Percentiles rank a stretch among this genome's conserved stretches.
These are phyloP conservation scores for Chrysopilus asiliformis DNA, from an alignment of 2,888 invertebrate genomes.

Conservation along the genomic window DNA sequence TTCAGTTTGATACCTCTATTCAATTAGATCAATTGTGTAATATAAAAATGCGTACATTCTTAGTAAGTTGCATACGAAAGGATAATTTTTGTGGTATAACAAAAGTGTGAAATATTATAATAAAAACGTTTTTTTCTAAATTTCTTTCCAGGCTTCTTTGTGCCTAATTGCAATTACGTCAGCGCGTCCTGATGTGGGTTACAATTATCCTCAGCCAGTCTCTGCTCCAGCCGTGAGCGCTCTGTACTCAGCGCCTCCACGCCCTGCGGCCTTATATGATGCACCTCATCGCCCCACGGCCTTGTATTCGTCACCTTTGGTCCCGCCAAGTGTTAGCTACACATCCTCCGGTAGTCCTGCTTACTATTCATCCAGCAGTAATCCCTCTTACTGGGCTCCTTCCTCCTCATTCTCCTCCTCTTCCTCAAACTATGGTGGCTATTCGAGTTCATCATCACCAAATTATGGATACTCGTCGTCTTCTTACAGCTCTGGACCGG, in stretches of 20 bases:
- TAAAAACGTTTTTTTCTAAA: too few species aligned
- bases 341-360: too few species aligned
- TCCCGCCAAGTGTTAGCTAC: too few species aligned
- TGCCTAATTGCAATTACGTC: background rate
- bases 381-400: background rate
- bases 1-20: too few species aligned
- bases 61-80: too few species aligned
- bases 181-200: slow-evolving; percentile 14
- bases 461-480: background rate
- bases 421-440: background rate
- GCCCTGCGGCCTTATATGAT: slow-evolving; percentile 4
- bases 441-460: background rate
- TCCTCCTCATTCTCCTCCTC: background rate
- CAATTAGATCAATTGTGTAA: too few species aligned
- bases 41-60: too few species aligned
- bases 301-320: too few species aligned
- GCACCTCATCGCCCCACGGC: too few species aligned
- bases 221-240: slow-evolving; percentile 5
- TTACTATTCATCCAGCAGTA: too few species aligned
- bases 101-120: too few species aligned
- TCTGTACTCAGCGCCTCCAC: background rate
- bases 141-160: background rate
- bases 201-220: slow-evolving; percentile 12
- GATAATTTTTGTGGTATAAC: too few species aligned
- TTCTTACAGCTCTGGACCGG: background rate